Base-by-base conservation (phyloP, 2,113 vertebrate genomes). In the Pagrus major region DNA sequence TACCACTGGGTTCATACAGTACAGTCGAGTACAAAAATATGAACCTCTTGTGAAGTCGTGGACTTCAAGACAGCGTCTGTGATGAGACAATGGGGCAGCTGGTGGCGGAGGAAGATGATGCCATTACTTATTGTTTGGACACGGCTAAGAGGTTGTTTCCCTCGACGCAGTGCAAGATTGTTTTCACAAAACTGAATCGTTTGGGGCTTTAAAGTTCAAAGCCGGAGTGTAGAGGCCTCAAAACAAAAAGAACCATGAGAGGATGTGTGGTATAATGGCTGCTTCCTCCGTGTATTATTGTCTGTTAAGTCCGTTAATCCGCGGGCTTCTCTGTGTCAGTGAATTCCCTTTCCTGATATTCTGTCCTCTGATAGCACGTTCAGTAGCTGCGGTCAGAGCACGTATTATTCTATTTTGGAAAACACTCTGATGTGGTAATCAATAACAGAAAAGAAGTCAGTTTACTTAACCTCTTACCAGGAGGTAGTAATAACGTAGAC, bases 281-380 rank as follows among this genome's bases (percentile, higher is more conserved):
- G 63, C 80, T 93, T 94, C 93, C 91, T 83, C 35, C 44, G n/a
- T 76, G 80, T 84, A 84, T 78, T 88, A 87, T 83, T 83, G 47
- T 82, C 79, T 56, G 67, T 61, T 69, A 66, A 76, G 46, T 85
- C 65, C 35, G 60, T 80, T 77, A 63, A 87, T 83, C 65, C 9
- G 5, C 35, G 33, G 69, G 76, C 46, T 69, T 66, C 71, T 85
- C 74, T 61, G 78, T 61, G 78, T 68, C 71, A 77, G 67, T 58
- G 78, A 87, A 86, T 85, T 72, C 47, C 58, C 55, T 84, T 89
- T 89, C 88, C 81, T 81, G 76, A 88, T 63, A 72, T 51, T 61
- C 55, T 73, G 49, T 65, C 73, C 67, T 73, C 70, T 83, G 64
- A 80, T 6, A 52, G 59, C 20, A 31, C 37, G 18, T 58, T 51